phyloP scores from a whole-genome alignment of 2,797 vertebrate species.

The Lemur catta region DNA sequence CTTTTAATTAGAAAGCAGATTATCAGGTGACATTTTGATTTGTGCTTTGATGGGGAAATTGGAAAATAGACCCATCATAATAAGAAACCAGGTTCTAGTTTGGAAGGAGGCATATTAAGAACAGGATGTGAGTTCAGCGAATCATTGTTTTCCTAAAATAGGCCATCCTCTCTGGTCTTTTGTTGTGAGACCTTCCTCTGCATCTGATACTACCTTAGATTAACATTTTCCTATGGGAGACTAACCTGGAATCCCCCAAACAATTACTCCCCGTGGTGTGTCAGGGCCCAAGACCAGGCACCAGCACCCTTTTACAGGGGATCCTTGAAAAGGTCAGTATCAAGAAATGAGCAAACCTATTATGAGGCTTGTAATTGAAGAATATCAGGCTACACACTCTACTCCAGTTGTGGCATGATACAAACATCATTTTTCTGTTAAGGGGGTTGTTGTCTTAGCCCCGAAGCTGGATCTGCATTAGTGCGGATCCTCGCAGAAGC shows the following conservation, averaged over 20 bases:
- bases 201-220: not conserved
- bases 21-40: constrained; percentile 71
- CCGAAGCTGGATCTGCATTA: not conserved
- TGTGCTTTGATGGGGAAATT: constrained; percentile 62
- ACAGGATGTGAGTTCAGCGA: not conserved
- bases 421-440: not conserved
- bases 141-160: constrained; percentile 18
- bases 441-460: not conserved
- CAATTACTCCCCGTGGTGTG: not conserved
- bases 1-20: constrained; percentile 76
- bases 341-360: not conserved
- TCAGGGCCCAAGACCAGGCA: not conserved
- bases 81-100: not conserved
- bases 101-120: not conserved
- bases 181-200: not conserved
- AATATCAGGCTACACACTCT: not conserved
- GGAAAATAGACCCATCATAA: not conserved
- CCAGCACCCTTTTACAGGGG: not conserved
- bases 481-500: not conserved
- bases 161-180: not conserved
- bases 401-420: not conserved
- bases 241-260: not conserved
- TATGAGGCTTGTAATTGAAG: not conserved
- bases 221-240: not conserved
- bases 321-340: not conserved